Evolutionary conservation across 30 jellyfish, hydroid and myxozoan species (phyloP), one percentile per base, ranked within the genome.

Genomic region (Catostylus mosaicus): DNA sequence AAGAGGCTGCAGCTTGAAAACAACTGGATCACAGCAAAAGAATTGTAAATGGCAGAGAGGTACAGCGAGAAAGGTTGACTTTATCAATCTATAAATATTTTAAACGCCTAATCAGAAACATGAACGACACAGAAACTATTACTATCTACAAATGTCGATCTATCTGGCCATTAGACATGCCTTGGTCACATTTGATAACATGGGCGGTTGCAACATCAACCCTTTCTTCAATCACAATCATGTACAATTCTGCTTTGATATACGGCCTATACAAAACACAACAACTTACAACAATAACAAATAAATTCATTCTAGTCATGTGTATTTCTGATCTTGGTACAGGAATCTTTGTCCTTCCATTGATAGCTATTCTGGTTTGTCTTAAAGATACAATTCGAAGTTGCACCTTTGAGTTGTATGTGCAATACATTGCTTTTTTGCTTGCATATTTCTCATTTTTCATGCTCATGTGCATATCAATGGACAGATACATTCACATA

Each of bases 401-500:
- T 77, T 80, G 90, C 75, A 34, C 12, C 27, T 67, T 66, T 32
- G 90, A 80, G 46, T 67, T 23, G 51, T 80, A 46, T 10, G 54
- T 56, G 45, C 77, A 80, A 32, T 80, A 67, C 30, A 24, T 59
- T 37, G 78, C 54, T 6, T 32, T 66, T 22, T 22, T 80, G 16
- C 60, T 80, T 40, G 90, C 63, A 5, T 65, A 80, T 35, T 66
- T 80, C 77, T 80, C 90, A 9, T 80, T 46, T 38, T 80, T 80
- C 73, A 80, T 80, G 90, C 64, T 80, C 33, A 27, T 66, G 69
- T 66, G 78, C 5, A 67, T 80, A 6, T 51, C 90, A 7, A 19
- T 67, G 9, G 90, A 80, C 56, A 84, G 90, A 5, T 80, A 66
- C 65, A 18, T 66, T 27, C 90, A 80, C 65, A 78, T 80, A 23